Conservation (phyloP, 2,888 invertebrate species). For the Augiades crinisus region DNA sequence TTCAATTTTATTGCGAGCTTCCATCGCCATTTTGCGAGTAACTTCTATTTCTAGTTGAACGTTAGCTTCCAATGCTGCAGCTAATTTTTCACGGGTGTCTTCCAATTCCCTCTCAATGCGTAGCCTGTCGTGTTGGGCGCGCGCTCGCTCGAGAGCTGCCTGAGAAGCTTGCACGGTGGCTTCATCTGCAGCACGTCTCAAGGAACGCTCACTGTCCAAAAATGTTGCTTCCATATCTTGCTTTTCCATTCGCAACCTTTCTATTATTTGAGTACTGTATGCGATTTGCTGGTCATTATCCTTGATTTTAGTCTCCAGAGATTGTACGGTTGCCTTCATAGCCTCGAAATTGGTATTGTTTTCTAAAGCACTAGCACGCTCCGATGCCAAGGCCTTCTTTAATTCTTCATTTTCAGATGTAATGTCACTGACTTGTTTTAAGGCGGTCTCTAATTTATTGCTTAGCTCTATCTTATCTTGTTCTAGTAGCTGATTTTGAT, state of each 20-base stretch:
- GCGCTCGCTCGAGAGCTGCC: slow-evolving; percentile 87
- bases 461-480: slow-evolving; percentile 68
- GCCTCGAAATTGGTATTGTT: slow-evolving; percentile 49
- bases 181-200: slow-evolving; percentile 86
- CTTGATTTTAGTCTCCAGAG: slow-evolving; percentile 51
- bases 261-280: slow-evolving; percentile 48
- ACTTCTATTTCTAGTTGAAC: slow-evolving; percentile 71
- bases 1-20: slow-evolving; percentile 54
- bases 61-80: slow-evolving; percentile 52
- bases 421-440: slow-evolving; percentile 55
- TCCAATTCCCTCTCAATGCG: slow-evolving; percentile 84
- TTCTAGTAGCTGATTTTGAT: slow-evolving; percentile 53
- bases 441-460: slow-evolving; percentile 57
- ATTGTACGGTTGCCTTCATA: slow-evolving; percentile 44
- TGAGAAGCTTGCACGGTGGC: slow-evolving; percentile 88
- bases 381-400: slow-evolving; percentile 46
- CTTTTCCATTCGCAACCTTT: slow-evolving; percentile 59
- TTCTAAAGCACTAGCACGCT: slow-evolving; percentile 47
- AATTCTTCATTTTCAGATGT: slow-evolving; percentile 51
- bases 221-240: slow-evolving; percentile 64
- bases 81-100: slow-evolving; percentile 75
- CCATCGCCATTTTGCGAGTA: slow-evolving; percentile 59
- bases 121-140: slow-evolving; percentile 86
- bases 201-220: slow-evolving; percentile 74
- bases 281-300: slow-evolving; percentile 55